A percentile compares a stretch with the other conserved stretches of the same genome.
phyloP scores from a whole-genome alignment of 1,140 invertebrate species.

The Babylonia areolata region DNA sequence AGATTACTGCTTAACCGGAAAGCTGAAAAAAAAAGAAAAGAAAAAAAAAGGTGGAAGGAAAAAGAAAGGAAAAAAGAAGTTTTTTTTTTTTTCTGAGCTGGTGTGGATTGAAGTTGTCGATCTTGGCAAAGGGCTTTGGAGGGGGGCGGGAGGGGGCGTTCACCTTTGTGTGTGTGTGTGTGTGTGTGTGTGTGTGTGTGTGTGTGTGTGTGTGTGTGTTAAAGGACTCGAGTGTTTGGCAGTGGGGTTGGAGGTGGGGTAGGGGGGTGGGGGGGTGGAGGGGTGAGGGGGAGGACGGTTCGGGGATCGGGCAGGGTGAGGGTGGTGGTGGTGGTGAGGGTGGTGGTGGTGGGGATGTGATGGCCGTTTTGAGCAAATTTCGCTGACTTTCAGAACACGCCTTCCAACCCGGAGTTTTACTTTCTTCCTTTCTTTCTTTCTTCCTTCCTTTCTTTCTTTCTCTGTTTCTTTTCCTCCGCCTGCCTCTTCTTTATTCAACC shows the following conservation, averaged over 20 bases:
- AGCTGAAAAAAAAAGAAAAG: too few species aligned
- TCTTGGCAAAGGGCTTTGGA: neutral
- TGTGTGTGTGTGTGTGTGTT: neutral
- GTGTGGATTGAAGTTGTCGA: neutral
- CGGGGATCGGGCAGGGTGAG: neutral
- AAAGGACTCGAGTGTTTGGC: neutral
- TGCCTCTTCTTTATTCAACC: neutral
- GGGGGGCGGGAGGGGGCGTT: neutral
- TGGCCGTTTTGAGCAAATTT: neutral
- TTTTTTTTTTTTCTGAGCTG: neutral
- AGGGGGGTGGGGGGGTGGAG: neutral
- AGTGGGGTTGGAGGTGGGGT: neutral
- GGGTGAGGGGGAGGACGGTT: neutral
- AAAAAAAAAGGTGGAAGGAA: too few species aligned
- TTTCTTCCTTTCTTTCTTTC: neutral
- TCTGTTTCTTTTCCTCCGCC: neutral
- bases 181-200: neutral
- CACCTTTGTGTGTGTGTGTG: neutral
- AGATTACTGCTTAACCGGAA: conserved; percentile 10
- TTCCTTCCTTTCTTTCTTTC: neutral
- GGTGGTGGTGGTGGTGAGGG: neutral
- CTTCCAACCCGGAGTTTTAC: neutral
- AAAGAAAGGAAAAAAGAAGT: too few species aligned
- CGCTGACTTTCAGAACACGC: neutral
- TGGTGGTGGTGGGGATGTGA: neutral